Conservation (phyloP, 2,888 invertebrate genomes). For the Alviniconcha strummeri region DNA sequence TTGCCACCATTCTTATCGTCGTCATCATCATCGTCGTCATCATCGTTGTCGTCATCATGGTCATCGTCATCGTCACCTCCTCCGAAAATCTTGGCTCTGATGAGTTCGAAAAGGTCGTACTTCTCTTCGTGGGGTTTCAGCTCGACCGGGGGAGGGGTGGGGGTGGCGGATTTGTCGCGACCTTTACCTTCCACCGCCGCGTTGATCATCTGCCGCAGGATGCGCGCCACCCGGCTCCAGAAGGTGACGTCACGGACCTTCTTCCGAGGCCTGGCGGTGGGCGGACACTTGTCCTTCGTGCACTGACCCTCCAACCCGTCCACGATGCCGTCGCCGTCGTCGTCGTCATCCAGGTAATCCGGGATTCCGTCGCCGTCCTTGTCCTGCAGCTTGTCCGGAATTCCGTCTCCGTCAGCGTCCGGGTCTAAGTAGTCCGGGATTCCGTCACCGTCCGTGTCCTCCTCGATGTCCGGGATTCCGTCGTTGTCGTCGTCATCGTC, state of each 20-base stretch:
- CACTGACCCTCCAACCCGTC: conserved; percentile 38
- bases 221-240: conserved; percentile 26
- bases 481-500: conserved; percentile 64
- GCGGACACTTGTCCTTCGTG: conserved; percentile 37
- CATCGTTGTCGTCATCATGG: conserved; percentile 11
- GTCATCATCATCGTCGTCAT: conserved; percentile 17
- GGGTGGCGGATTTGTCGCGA: not conserved
- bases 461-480: conserved; percentile 63
- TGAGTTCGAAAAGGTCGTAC: conserved; percentile 40
- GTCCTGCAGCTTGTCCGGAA: conserved; percentile 51
- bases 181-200: conserved; percentile 16
- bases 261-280: conserved; percentile 7
- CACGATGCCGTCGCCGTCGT: conserved; percentile 58
- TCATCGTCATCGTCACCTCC: not conserved
- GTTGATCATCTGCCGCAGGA: conserved; percentile 18
- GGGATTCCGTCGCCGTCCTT: conserved; percentile 60
- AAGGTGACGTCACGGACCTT: conserved; percentile 5
- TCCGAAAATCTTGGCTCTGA: conserved; percentile 27
- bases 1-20: conserved; percentile 18
- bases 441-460: conserved; percentile 62
- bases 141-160: not conserved
- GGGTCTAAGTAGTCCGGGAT: conserved; percentile 59
- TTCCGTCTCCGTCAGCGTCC: conserved; percentile 63
- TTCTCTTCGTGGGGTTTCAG: conserved; percentile 43
- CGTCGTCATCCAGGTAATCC: conserved; percentile 56